Evolutionary conservation across 1,140 invertebrate species (phyloP).

Genomic region (Probaryconus sp.): DNA sequence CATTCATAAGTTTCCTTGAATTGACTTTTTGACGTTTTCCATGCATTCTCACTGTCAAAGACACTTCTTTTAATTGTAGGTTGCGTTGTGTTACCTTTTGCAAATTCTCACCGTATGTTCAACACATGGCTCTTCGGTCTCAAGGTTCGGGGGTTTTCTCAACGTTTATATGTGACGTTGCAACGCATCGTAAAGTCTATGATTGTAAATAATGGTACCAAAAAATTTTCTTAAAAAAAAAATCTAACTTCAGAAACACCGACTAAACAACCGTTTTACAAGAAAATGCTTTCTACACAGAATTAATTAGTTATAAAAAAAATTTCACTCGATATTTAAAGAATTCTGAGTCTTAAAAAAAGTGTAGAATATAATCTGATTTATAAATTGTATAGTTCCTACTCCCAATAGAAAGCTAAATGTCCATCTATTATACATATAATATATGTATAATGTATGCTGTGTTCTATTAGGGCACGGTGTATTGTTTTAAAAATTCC

Average conservation of each 20-base stretch:
- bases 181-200: slow-evolving; percentile 38
- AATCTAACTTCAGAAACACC: slow-evolving; percentile 9
- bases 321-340: no score
- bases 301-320: not conserved
- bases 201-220: slow-evolving; percentile 36
- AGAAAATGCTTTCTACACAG: not conserved
- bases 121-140: slow-evolving; percentile 46
- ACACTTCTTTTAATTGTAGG: slow-evolving; percentile 22
- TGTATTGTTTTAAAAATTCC: no score
- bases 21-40: slow-evolving; percentile 14
- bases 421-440: no score
- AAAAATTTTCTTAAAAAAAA: slow-evolving; percentile 28
- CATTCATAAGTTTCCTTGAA: not conserved
- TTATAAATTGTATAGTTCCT: no score
- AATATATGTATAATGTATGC: no score
- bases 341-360: no score
- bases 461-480: no score
- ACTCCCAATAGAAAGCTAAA: no score
- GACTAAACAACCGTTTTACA: slow-evolving; percentile 16
- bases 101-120: slow-evolving; percentile 48
- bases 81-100: slow-evolving; percentile 48
- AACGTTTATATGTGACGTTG: slow-evolving; percentile 35
- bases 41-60: slow-evolving; percentile 8
- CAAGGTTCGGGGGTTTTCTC: slow-evolving; percentile 41
- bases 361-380: no score